These are phyloP conservation scores for Lagocephalus sceleratus DNA, from an alignment of 2,797 vertebrate genomes.

Conservation along the genomic window DNA sequence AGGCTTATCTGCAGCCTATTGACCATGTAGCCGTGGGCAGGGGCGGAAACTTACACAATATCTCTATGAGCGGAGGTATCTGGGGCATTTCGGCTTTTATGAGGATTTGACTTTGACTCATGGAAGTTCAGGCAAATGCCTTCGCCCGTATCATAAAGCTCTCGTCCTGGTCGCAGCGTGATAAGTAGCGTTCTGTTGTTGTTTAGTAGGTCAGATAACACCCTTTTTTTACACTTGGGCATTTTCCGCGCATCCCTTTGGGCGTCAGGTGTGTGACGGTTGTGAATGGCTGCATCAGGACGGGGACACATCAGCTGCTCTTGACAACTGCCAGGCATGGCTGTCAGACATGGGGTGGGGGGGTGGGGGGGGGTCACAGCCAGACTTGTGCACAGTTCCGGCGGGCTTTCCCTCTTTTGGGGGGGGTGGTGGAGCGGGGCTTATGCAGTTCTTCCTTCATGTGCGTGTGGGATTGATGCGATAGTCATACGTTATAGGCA, in stretches of 20 bases:
- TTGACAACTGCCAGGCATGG: conserved; percentile 58
- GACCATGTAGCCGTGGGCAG: conserved; percentile 5
- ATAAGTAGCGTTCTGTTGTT: neutral
- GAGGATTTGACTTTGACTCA: conserved; percentile 12
- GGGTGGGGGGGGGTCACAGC: conserved; percentile 3
- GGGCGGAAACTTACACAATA: conserved; percentile 52
- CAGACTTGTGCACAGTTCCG: neutral
- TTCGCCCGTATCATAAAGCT: conserved; percentile 5
- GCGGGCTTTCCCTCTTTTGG: too few species aligned
- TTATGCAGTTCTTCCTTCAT: too few species aligned
- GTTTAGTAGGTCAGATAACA: neutral
- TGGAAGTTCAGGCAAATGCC: conserved; percentile 21
- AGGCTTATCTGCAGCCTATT: conserved; percentile 10
- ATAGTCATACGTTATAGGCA: too few species aligned
- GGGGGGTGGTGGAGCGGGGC: too few species aligned
- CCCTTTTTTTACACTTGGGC: conserved; percentile 12
- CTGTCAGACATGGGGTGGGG: conserved; percentile 28
- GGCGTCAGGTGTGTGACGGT: too few species aligned
- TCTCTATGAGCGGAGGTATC: conserved; percentile 29
- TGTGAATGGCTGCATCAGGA: conserved; percentile 12
- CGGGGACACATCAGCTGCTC: conserved; percentile 50
- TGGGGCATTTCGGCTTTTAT: conserved; percentile 13
- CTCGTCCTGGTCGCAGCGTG: neutral
- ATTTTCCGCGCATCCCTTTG: conserved; percentile 13
- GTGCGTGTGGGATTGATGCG: too few species aligned